Evolutionary conservation across 1,140 invertebrate genomes (phyloP), one percentile per base, ranked within the genome.

Genomic region (Cryptotermes secundus): DNA sequence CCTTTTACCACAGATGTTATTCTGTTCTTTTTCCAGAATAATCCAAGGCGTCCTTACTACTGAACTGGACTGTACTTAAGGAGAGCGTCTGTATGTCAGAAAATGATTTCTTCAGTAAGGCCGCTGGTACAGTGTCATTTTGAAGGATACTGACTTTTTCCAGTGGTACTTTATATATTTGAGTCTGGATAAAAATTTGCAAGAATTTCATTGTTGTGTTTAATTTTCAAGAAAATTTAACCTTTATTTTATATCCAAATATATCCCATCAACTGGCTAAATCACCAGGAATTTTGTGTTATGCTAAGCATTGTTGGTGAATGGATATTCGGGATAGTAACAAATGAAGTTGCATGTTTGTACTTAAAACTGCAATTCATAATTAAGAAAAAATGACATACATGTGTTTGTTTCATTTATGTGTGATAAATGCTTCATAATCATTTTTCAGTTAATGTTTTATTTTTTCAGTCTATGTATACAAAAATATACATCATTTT

Each of bases 1-100:
- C 24, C 14, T 45, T 38, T 16, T 16, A 22, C n/a, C 26, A n/a
- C 42, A 42, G 79, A n/a, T 42, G 10, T 38, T 38, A 38, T 81
- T 81, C 26, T 35, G 16, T 81, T 81, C n/a, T 42, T 42, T 81
- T 24, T 42, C 3, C 81, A 81, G 81, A 81, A 81, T 42, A 81
- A 81, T 81, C 81, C 81, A 81, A 81, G 81, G 42, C 81, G 81
- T 81, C 81, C 81, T 24, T 81, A 81, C 42, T 81, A 81, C 31
- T 81, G 38, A 81, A 59, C 2, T 59, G 53, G 53, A 59, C 19
- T 16, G 53, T 22, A 59, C 6, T 59, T 24, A 19, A 22, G 12
- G 26, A 59, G 53, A 19, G 24, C 24, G 1, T 42, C 38, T 14
- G 6, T 14, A 42, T 9, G 12, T 59, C n/a, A 59, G 24, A 59